phyloP scores from a whole-genome alignment of 2,113 vertebrate genomes.

The Polypterus senegalus region DNA sequence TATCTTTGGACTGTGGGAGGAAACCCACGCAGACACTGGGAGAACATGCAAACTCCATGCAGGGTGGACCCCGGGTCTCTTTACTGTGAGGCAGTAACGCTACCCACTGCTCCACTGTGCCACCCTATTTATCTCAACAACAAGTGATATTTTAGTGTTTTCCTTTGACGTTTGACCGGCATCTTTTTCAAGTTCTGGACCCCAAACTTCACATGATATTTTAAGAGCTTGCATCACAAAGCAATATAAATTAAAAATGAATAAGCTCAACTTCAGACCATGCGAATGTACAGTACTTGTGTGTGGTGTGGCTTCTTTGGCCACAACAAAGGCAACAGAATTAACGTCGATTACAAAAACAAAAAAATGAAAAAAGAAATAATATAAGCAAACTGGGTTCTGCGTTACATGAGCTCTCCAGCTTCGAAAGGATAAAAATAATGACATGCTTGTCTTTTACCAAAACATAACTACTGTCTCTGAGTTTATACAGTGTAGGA shows the following conservation, averaged over 20 bases:
- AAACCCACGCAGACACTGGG: no score
- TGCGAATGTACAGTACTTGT: background rate
- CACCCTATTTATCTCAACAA: no score
- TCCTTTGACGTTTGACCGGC: no score
- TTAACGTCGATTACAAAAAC: background rate
- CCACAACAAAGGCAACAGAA: background rate
- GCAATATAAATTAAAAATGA: background rate
- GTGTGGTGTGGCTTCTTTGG: background rate
- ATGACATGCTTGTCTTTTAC: background rate
- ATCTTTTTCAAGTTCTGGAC: constrained; percentile 22
- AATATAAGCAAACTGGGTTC: background rate
- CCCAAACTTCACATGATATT: background rate
- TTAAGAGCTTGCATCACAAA: background rate
- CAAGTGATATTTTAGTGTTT: no score
- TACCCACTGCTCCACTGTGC: no score
- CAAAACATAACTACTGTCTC: background rate
- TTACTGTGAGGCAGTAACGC: no score
- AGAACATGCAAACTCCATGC: no score
- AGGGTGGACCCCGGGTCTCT: no score
- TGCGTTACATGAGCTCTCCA: background rate
- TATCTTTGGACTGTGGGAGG: no score
- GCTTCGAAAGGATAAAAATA: background rate
- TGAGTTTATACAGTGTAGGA: background rate
- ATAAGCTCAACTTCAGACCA: background rate
- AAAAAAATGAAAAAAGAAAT: no score